Evolutionary conservation across 2,888 invertebrate genomes (phyloP).

Genomic region (Caenorhabditis wallacei): DNA sequence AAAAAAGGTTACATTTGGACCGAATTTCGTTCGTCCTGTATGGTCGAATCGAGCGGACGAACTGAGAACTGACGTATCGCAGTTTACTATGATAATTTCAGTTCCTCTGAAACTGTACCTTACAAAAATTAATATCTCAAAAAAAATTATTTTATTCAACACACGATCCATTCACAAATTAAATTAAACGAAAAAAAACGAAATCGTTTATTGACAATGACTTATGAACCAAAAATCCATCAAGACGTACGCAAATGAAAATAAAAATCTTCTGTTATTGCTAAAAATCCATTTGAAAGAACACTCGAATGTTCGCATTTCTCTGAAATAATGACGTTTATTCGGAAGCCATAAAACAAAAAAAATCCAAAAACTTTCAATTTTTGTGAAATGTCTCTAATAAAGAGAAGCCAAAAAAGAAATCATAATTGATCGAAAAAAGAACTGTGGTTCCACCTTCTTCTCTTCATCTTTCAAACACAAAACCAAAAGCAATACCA

Average conservation of each 20-base stretch:
- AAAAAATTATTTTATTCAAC: too few species aligned
- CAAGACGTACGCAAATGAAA: background rate
- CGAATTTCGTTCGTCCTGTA: too few species aligned
- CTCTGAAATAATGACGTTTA: constrained; percentile 23
- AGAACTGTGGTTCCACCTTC: constrained; percentile 31
- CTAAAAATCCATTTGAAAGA: background rate
- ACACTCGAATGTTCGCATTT: constrained; percentile 23
- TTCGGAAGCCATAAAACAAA: background rate
- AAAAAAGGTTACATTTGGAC: too few species aligned
- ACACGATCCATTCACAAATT: too few species aligned
- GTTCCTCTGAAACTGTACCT: too few species aligned
- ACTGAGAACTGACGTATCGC: too few species aligned
- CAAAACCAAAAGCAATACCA: constrained; percentile 7
- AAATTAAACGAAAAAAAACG: background rate
- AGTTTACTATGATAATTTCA: too few species aligned
- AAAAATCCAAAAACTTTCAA: background rate
- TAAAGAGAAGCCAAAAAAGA: constrained; percentile 4
- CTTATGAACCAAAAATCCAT: background rate
- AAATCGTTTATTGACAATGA: background rate
- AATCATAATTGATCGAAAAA: constrained; percentile 1
- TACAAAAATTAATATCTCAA: too few species aligned
- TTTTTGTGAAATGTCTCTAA: constrained; percentile 17
- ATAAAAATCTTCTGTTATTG: background rate
- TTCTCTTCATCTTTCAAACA: background rate
- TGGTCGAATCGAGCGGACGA: too few species aligned